Evolutionary conservation across 2,888 invertebrate genomes (phyloP), one percentile per base, ranked within the genome.

Genomic region (Andricus curvator): DNA sequence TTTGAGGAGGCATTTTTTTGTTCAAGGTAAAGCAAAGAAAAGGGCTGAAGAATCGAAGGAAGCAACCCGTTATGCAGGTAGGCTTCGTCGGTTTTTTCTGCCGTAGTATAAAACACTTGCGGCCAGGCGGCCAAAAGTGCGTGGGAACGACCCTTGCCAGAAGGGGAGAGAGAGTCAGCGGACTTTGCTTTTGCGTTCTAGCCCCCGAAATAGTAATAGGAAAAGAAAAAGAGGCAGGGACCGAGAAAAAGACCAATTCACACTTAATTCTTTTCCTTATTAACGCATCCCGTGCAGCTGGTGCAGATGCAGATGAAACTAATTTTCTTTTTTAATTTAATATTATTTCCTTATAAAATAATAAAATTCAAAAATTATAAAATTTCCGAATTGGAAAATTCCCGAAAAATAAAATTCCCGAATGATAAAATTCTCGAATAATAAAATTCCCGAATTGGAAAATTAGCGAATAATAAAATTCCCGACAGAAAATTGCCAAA

Each of bases 11-110:
- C 64, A 64, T 22, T 64, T 64, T 56, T 64, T 64, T 64, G 25
- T 64, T 64, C 25, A 17, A 29, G 64, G 22, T 17, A 64, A 29
- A 17, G 64, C 17, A 64, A 64, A 64, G 64, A 64, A 64, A 64
- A 64, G 64, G 64, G 64, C 15, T 64, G 41, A 48, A 41, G 68
- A 68, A 68, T 68, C 17, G 48, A 68, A 48, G 44, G 48, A 68
- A 68, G 44, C 41, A 68, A 68, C 68, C 68, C 68, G 68, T 68
- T 68, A 68, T 68, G 44, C 48, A 68, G 68, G 68, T 68, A 68
- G 68, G 1, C 25, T 48, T 25, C 20, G 68, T 67, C 67, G 44
- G 25, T 68, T 68, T 68, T 68, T 68, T 48, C 68, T 44, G 68
- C 25, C 25, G 22, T 17, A 48, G 68, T 20, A 68, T 68, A 68